Conservation (phyloP, 2,888 invertebrate genomes). For the Hypomecis punctinalis region DNA sequence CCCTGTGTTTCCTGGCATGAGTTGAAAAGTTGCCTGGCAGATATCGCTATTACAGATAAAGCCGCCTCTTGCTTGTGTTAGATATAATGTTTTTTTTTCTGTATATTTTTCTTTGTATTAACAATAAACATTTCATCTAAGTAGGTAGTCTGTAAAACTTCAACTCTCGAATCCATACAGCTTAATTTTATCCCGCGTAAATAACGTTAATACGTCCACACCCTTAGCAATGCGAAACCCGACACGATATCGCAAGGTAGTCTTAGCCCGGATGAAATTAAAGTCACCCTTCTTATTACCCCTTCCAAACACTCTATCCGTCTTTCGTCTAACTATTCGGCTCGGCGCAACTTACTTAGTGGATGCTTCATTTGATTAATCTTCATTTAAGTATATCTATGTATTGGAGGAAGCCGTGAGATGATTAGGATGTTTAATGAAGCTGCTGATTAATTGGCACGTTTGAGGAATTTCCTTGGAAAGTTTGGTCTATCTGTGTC, state of each 20-base stretch:
- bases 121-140: too few species aligned
- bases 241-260: conserved; percentile 59
- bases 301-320: conserved; percentile 63
- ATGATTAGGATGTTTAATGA: conserved; percentile 33
- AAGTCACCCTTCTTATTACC: conserved; percentile 75
- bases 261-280: conserved; percentile 68
- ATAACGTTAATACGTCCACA: conserved; percentile 4
- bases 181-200: conserved; percentile 12
- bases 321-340: conserved; percentile 54
- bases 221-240: conserved; percentile 58
- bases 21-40: too few species aligned
- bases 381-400: conserved; percentile 29
- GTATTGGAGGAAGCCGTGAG: conserved; percentile 30
- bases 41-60: too few species aligned
- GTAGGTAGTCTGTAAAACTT: too few species aligned
- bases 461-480: background rate
- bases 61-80: too few species aligned
- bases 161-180: too few species aligned
- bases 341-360: conserved; percentile 51
- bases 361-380: conserved; percentile 39
- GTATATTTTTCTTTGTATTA: too few species aligned
- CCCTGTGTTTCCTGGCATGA: too few species aligned
- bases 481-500: background rate
- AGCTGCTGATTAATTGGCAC: conserved; percentile 14
- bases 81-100: too few species aligned